Evolutionary conservation across 2,888 invertebrate genomes (phyloP).

Genomic region (Nymphalis polychloros): DNA sequence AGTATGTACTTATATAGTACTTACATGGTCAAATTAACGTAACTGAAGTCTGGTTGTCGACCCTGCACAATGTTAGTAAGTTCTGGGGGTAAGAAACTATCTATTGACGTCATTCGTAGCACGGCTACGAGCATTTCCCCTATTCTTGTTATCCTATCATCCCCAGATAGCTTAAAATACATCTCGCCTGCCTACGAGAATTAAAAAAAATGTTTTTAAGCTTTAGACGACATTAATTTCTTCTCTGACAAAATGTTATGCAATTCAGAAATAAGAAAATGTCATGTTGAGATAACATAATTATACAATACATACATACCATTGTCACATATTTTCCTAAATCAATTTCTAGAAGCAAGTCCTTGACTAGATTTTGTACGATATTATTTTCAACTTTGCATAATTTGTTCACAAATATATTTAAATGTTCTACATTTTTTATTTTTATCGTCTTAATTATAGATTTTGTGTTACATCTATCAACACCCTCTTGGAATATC

Average conservation of each 20-base stretch:
- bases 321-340: constrained; percentile 77
- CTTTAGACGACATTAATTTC: background rate
- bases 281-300: no score
- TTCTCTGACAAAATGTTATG: background rate
- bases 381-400: constrained; percentile 66
- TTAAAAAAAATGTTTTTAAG: background rate
- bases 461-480: constrained; percentile 56
- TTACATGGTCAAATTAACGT: constrained; percentile 67
- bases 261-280: no score
- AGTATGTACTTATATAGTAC: no score
- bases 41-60: constrained; percentile 61
- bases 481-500: constrained; percentile 59
- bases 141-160: constrained; percentile 65
- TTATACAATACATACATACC: constrained; percentile 51
- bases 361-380: constrained; percentile 68
- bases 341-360: constrained; percentile 73
- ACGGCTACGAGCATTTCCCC: constrained; percentile 69
- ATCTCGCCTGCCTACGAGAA: constrained; percentile 66
- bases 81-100: constrained; percentile 75
- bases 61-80: constrained; percentile 54
- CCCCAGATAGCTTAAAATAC: constrained; percentile 75
- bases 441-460: constrained; percentile 43
- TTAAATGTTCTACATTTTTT: constrained; percentile 50
- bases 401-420: constrained; percentile 60
- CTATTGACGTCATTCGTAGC: constrained; percentile 64